Evolutionary conservation across 2,113 vertebrate species (phyloP).

Genomic region (Nibea coibor): DNA sequence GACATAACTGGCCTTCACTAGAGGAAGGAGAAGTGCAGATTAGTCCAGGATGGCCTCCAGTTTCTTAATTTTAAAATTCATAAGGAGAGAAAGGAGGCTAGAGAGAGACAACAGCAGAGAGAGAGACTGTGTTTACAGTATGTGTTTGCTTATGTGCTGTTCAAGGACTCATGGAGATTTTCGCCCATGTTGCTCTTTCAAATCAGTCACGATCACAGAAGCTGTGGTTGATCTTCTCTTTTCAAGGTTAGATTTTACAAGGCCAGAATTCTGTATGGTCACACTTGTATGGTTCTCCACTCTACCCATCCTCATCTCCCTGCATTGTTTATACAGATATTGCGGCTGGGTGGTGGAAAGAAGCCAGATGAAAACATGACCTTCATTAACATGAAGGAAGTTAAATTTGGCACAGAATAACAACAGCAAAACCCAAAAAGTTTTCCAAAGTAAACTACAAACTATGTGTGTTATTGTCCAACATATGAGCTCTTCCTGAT

Average conservation of each 20-base stretch:
- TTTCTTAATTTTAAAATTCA: slow-evolving; percentile 28
- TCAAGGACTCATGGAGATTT: slow-evolving; percentile 13
- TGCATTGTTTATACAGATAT: neutral
- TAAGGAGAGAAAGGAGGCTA: neutral
- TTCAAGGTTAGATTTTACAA: neutral
- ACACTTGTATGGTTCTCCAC: neutral
- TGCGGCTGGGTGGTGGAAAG: neutral
- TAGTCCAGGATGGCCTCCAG: slow-evolving; percentile 10
- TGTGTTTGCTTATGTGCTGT: neutral
- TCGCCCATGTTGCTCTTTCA: slow-evolving; percentile 19
- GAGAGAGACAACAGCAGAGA: neutral
- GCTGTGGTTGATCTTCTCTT: slow-evolving; percentile 1
- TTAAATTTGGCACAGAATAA: neutral
- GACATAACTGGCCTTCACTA: slow-evolving; percentile 15
- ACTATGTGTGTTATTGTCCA: neutral
- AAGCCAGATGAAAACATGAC: neutral
- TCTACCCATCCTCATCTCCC: neutral
- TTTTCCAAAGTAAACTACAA: neutral
- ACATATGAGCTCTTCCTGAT: too few relatives aligned
- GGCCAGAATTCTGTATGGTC: neutral
- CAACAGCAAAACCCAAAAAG: neutral
- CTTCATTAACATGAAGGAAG: neutral
- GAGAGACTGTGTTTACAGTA: neutral
- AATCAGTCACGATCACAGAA: neutral
- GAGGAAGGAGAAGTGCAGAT: slow-evolving; percentile 19